Evolutionary conservation across 2,888 invertebrate genomes (phyloP), one percentile per base, ranked within the genome.

Genomic region (Euphydryas editha): DNA sequence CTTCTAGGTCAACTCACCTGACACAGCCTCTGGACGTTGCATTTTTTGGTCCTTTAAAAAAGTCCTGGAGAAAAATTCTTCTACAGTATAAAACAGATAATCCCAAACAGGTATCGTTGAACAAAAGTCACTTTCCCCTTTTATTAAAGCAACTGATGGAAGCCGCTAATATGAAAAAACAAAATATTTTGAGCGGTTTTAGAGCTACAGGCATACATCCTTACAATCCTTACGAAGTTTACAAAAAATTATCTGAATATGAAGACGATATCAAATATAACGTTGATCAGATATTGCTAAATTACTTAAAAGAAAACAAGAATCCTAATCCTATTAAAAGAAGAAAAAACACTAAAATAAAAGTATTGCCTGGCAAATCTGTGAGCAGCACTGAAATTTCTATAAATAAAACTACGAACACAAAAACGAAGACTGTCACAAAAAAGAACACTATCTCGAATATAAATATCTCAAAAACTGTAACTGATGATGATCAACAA

Each of bases 31-130:
- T 73, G 2, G 74, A 72, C 20, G 71, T 74, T 0, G 70, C 71
- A 5, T 74, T 65, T 60, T 75, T 73, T 59, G 73, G 65, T 5
- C 76, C 72, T 15, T 61, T 73, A 30, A 75, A 75, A 62, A 69
- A 55, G 67, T 49, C 42, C 54, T 75, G 71, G 75, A 60, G 72
- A 49, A 68, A 68, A 69, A 72, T 70, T 51, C 65, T 75, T 37
- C 42, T 58, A 8, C 61, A 69, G 18, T 73, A 75, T 37, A 72
- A 75, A 68, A 39, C 39, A 13, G 39, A 39, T 5, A 39, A 56
- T 65, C 70, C 72, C 30, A 59, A 55, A 20, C 69, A 71, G 59
- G 65, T 64, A 17, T 65, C 68, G 46, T 59, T 73, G 55, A 73
- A 74, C 55, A 74, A 75, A 69, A 65, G 62, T 20, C 69, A 70